These are phyloP conservation scores for Leptinotarsa haldemani DNA, from an alignment of 2,888 invertebrate genomes.

Conservation along the genomic window DNA sequence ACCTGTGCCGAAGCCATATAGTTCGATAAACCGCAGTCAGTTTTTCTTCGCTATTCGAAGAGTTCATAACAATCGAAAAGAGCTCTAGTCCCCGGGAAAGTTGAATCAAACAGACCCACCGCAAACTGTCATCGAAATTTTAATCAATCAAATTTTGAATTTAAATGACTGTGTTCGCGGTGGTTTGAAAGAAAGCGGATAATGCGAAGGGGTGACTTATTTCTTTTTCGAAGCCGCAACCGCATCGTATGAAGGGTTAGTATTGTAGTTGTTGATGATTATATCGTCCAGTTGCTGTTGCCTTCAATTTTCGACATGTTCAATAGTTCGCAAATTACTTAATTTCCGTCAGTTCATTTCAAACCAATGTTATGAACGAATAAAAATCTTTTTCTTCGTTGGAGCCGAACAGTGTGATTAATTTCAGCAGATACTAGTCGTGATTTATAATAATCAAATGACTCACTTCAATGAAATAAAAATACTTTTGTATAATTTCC, in stretches of 20 bases:
- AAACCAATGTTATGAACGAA: too few species aligned
- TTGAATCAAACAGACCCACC: conserved; percentile 47
- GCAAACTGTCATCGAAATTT: conserved; percentile 54
- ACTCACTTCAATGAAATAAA: too few species aligned
- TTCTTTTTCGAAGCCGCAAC: conserved; percentile 23
- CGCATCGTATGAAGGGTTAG: conserved; percentile 47
- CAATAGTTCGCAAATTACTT: neutral
- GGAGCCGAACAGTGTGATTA: too few species aligned
- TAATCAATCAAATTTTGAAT: conserved; percentile 58
- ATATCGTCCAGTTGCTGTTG: conserved; percentile 37
- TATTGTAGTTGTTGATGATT: conserved; percentile 38
- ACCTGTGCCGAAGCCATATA: conserved; percentile 29
- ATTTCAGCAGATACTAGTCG: too few species aligned
- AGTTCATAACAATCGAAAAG: conserved; percentile 47
- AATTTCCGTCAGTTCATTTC: too few species aligned
- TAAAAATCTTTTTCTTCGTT: too few species aligned
- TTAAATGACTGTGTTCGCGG: conserved; percentile 42
- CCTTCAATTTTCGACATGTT: conserved; percentile 22
- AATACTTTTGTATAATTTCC: too few species aligned
- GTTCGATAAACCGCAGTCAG: conserved; percentile 46
- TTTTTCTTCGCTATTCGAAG: conserved; percentile 50
- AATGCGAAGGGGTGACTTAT: conserved; percentile 40
- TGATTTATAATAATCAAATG: too few species aligned
- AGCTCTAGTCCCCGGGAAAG: conserved; percentile 14
- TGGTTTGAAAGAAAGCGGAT: conserved; percentile 28